Percentiles rank a stretch among this genome's conserved stretches.
These are phyloP conservation scores for Ectropis grisescens DNA, from an alignment of 1,140 invertebrate species.

Conservation along the genomic window DNA sequence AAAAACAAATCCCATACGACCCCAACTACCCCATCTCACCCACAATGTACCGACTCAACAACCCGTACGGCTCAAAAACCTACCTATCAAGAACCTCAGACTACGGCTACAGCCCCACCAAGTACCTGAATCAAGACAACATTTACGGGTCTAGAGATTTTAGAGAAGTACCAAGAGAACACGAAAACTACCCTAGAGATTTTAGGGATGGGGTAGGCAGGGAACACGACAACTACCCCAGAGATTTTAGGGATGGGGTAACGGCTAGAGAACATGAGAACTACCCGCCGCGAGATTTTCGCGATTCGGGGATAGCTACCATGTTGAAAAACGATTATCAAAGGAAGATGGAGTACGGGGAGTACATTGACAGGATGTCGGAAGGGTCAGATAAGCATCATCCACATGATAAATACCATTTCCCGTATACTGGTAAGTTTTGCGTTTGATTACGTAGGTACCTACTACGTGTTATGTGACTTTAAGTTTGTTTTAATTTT, in stretches of 20 bases:
- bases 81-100: conserved; percentile 58
- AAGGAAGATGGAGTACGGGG: conserved; percentile 65
- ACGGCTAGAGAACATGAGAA: conserved; percentile 62
- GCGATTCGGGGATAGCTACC: conserved; percentile 63
- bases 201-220: too few relatives aligned
- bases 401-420: conserved; percentile 82
- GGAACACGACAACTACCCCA: too few relatives aligned
- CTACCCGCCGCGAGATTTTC: conserved; percentile 73
- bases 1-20: conserved; percentile 65
- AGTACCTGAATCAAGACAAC: conserved; percentile 55
- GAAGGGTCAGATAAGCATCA: conserved; percentile 82
- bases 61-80: conserved; percentile 63
- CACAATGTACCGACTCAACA: conserved; percentile 48
- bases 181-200: too few relatives aligned
- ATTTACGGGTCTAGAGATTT: conserved; percentile 55
- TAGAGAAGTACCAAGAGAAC: conserved; percentile 14
- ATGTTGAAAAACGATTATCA: conserved; percentile 68
- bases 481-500: too few relatives aligned
- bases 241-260: conserved; percentile 17
- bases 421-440: conserved; percentile 78
- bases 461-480: too few relatives aligned
- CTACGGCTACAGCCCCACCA: conserved; percentile 63
- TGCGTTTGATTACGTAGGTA: conserved; percentile 9
- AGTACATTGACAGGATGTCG: conserved; percentile 74
- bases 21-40: conserved; percentile 58